These are phyloP conservation scores for Cryptus viduatorius DNA, from an alignment of 2,888 invertebrate genomes.

Conservation along the genomic window DNA sequence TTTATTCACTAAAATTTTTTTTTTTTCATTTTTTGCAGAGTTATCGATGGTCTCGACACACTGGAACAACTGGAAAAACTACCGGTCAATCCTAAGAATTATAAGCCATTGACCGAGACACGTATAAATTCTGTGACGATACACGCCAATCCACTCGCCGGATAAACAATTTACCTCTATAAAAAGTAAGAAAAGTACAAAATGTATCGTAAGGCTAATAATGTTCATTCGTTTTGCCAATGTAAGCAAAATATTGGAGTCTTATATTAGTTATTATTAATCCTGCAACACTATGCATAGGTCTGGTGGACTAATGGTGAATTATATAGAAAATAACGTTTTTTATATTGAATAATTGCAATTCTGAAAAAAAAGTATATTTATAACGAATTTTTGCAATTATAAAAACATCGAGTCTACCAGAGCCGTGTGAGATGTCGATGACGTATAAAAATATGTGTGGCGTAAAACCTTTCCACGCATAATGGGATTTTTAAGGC, in stretches of 20 bases:
- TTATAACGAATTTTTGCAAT: too few species aligned
- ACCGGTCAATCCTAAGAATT: slow-evolving; percentile 97
- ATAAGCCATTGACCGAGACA: slow-evolving; percentile 94
- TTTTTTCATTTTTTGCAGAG: slow-evolving; percentile 87
- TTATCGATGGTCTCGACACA: slow-evolving; percentile 98
- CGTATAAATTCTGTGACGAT: slow-evolving; percentile 96
- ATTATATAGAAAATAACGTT: too few species aligned
- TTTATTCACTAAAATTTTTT: slow-evolving; percentile 34
- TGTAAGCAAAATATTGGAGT: not conserved
- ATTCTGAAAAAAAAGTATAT: too few species aligned
- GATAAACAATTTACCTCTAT: slow-evolving; percentile 83
- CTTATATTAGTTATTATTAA: not conserved
- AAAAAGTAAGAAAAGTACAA: slow-evolving; percentile 58
- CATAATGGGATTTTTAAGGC: too few species aligned
- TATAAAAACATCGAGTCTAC: too few species aligned
- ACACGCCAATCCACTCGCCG: slow-evolving; percentile 99
- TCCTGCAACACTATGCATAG: not conserved
- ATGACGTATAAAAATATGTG: too few species aligned
- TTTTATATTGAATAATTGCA: too few species aligned
- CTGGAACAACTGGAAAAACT: slow-evolving; percentile 98
- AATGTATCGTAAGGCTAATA: not conserved
- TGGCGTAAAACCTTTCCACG: too few species aligned
- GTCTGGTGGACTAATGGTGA: not conserved
- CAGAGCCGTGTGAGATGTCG: too few species aligned
- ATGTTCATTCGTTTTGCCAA: not conserved